Conservation (phyloP, 2,888 invertebrate species). For the Tillus elongatus region DNA sequence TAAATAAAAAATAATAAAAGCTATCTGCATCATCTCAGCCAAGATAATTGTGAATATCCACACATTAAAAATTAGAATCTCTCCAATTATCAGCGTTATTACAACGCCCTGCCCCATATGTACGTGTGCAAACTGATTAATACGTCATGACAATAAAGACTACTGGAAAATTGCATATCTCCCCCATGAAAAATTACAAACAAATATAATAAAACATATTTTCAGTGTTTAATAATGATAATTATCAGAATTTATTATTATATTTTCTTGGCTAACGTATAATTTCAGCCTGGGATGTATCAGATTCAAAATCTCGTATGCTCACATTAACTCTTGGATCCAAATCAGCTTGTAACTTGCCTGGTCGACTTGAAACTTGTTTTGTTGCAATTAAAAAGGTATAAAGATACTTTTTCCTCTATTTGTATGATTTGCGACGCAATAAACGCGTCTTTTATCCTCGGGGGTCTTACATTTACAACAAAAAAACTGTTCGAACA, state of each 20-base stretch:
- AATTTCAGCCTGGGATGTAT: conserved; percentile 38
- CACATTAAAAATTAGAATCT: too few relatives aligned
- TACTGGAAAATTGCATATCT: conserved; percentile 45
- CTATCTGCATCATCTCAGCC: too few relatives aligned
- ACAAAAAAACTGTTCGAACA: too few relatives aligned
- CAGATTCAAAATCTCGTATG: too few relatives aligned
- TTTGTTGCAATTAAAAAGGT: conserved; percentile 19
- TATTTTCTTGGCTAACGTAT: conserved; percentile 40
- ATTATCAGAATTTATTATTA: conserved; percentile 44
- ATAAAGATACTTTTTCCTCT: conserved; percentile 9
- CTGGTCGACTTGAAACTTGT: conserved; percentile 16
- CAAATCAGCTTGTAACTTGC: too few relatives aligned
- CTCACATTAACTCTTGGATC: too few relatives aligned
- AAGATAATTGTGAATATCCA: too few relatives aligned
- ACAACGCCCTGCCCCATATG: too few relatives aligned
- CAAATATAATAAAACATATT: conserved; percentile 44
- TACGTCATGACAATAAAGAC: conserved; percentile 25
- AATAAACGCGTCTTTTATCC: too few relatives aligned
- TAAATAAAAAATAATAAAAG: too few relatives aligned
- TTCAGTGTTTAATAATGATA: conserved; percentile 43
- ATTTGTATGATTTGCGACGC: not conserved
- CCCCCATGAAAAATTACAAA: conserved; percentile 42
- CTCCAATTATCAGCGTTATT: too few relatives aligned
- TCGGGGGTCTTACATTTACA: too few relatives aligned
- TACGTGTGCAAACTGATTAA: conserved; percentile 14